These are phyloP conservation scores for Maccullochella peelii DNA, from an alignment of 2,113 vertebrate species.

Conservation along the genomic window DNA sequence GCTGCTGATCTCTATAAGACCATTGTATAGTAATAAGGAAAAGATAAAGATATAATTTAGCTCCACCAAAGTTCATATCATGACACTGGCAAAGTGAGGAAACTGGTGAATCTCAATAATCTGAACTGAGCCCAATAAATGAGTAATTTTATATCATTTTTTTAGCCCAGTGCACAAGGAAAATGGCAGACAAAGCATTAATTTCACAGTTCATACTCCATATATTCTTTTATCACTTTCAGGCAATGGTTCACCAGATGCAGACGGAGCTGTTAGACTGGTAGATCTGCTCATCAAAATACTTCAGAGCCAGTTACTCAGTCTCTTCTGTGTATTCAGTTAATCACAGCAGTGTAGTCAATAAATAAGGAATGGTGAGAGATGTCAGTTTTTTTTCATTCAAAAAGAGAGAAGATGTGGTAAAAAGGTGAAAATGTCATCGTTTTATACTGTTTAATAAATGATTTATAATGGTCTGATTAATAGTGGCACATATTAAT, in stretches of 20 bases:
- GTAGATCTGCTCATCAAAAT: slow-evolving; percentile 49
- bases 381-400: slow-evolving; percentile 2
- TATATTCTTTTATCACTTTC: slow-evolving; percentile 54
- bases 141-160: slow-evolving; percentile 62
- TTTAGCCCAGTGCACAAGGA: slow-evolving; percentile 54
- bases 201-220: slow-evolving; percentile 71
- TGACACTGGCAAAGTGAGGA: slow-evolving; percentile 46
- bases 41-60: slow-evolving; percentile 64
- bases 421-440: slow-evolving; percentile 16
- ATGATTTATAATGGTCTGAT: slow-evolving; percentile 22
- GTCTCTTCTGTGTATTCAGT: slow-evolving; percentile 9
- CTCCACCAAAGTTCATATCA: slow-evolving; percentile 40
- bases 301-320: slow-evolving; percentile 23
- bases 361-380: slow-evolving; percentile 4
- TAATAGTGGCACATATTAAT: slow-evolving; percentile 19
- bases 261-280: slow-evolving; percentile 49
- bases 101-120: slow-evolving; percentile 58
- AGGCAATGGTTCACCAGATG: slow-evolving; percentile 37
- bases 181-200: slow-evolving; percentile 60
- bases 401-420: slow-evolving; percentile 18
- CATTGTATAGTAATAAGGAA: slow-evolving; percentile 22
- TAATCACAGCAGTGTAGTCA: slow-evolving; percentile 8
- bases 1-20: slow-evolving; percentile 56
- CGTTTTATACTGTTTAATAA: slow-evolving; percentile 4
- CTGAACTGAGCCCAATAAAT: slow-evolving; percentile 56